These are phyloP conservation scores for Xanthorhoe designata DNA, from an alignment of 2,888 invertebrate genomes.

Conservation along the genomic window DNA sequence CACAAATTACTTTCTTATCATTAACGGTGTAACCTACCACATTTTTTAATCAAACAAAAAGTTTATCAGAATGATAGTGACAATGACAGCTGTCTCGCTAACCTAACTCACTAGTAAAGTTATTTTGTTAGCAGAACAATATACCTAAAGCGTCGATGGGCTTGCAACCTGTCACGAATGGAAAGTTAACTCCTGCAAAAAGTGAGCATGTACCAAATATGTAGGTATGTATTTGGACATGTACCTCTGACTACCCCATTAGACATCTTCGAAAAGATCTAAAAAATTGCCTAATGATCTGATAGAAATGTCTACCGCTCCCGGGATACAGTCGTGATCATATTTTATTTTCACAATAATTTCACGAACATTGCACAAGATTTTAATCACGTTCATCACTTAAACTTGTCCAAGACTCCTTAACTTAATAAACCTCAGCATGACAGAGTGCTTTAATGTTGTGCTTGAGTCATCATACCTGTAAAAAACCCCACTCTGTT, in stretches of 20 bases:
- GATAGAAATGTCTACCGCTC: too few species aligned
- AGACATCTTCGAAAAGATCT: too few species aligned
- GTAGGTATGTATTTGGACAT: too few species aligned
- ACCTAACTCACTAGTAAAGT: background rate
- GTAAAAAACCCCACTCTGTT: conserved; percentile 2
- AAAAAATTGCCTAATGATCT: too few species aligned
- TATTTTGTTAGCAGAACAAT: background rate
- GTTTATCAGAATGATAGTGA: conserved; percentile 1
- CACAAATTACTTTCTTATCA: conserved; percentile 24
- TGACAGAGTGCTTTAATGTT: conserved; percentile 22
- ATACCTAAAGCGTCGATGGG: too few species aligned
- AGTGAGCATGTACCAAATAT: too few species aligned
- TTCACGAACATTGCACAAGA: conserved; percentile 22
- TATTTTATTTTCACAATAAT: too few species aligned
- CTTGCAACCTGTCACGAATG: too few species aligned
- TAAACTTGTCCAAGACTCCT: background rate
- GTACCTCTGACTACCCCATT: too few species aligned
- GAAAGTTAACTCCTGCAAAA: too few species aligned
- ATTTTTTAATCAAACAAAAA: conserved; percentile 16
- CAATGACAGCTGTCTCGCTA: conserved; percentile 1
- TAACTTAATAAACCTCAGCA: conserved; percentile 3
- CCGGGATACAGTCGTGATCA: too few species aligned
- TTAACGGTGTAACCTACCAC: conserved; percentile 16
- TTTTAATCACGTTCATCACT: conserved; percentile 20
- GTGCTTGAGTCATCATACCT: conserved; percentile 19